Conservation (phyloP, 2,797 vertebrate species). For the Melanotaenia trifasciata region DNA sequence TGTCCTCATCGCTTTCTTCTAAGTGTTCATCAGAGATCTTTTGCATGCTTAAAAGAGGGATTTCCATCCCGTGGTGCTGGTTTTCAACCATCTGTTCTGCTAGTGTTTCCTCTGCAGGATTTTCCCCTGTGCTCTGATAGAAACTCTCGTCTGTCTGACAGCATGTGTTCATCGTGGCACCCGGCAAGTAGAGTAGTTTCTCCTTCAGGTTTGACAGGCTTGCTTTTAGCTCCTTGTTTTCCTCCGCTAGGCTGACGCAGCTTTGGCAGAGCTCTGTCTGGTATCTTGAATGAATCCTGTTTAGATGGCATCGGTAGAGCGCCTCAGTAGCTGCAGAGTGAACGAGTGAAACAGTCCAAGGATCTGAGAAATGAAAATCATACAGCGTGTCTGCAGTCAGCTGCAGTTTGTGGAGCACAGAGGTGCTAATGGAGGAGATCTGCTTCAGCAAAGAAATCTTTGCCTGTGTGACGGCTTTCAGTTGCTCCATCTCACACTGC, state of each 20-base stretch:
- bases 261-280: slow-evolving; percentile 33
- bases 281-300: slow-evolving; percentile 23
- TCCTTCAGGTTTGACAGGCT: slow-evolving; percentile 17
- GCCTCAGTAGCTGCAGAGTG: slow-evolving; percentile 63
- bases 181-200: fast-evolving
- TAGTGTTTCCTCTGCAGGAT: neutral
- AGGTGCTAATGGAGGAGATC: slow-evolving; percentile 34
- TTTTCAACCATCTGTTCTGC: neutral
- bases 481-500: slow-evolving; percentile 17
- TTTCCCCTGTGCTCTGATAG: slow-evolving; percentile 19
- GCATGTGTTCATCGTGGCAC: neutral
- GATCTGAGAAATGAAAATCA: slow-evolving; percentile 5
- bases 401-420: slow-evolving; percentile 32
- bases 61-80: slow-evolving; percentile 19
- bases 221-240: slow-evolving; percentile 38
- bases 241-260: slow-evolving; percentile 30
- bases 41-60: neutral
- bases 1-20: neutral
- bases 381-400: slow-evolving; percentile 31
- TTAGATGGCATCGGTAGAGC: slow-evolving; percentile 46
- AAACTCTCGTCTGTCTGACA: slow-evolving; percentile 42
- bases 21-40: slow-evolving; percentile 10
- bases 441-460: slow-evolving; percentile 56
- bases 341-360: slow-evolving; percentile 9
- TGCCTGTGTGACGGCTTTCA: slow-evolving; percentile 44